Base-by-base conservation (phyloP, 2,797 vertebrate genomes). In the Paguma larvata region DNA sequence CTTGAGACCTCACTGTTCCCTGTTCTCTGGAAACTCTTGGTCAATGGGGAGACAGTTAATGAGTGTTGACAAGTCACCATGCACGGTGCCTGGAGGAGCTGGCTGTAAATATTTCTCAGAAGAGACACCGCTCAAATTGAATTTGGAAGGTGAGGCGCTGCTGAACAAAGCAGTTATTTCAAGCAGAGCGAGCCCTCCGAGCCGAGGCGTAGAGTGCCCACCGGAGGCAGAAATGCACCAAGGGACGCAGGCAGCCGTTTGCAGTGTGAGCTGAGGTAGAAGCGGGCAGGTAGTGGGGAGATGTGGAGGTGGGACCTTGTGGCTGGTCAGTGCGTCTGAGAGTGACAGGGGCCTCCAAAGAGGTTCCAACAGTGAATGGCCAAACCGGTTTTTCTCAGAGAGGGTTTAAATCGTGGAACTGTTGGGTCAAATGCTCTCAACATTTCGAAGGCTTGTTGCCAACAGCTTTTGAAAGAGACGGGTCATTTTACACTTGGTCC, bases 361-460 rank as follows among this genome's bases (percentile, higher is more conserved):
- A 13, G 19, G 72, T 25, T 84, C 41, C 25, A 25, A 59, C 2
- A 32, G 59, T 78, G 38, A 84, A 85, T 2, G 16, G 85, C 75
- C 73, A 30, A 65, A 91, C 91, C 3, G 27, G 87, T 85, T 94
- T 92, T 77, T 51, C 84, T 72, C 41, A 48, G 62, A 48, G 73
- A 68, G 72, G 77, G 53, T 84, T 51, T 51, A 67, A 59, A n/a
- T 0, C 56, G 7, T 48, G 13, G n/a, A 78, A 56, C 38, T 23
- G 15, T 27, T 89, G 78, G 68, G 27, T 65, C 56, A 70, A 79
- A 46, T 1, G 27, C 46, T 62, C 19, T 78, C 84, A 41, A 38
- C 41, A 34, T 65, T 86, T 91, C 91, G 19, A 34, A 65, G 94
- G 72, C 82, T 5, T 4, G 10, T 11, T 62, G 80, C 70, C 78